Base-by-base conservation (phyloP, 2,113 vertebrate genomes). In the Sardina pilchardus region DNA sequence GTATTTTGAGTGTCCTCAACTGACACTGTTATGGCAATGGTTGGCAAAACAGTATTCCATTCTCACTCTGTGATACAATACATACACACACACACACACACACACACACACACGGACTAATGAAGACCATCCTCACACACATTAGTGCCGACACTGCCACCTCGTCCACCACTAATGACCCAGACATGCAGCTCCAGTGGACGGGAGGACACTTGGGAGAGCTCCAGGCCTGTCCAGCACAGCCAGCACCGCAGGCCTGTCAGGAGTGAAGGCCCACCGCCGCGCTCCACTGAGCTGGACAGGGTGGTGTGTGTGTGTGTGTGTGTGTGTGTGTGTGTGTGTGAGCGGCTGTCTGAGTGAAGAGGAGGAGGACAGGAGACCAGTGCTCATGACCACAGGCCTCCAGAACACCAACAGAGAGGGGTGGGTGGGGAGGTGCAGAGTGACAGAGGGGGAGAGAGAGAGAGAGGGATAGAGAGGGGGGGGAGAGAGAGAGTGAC, bases 1-100 rank as follows among this genome's bases (percentile, higher is more conserved):
- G 56, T 26, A n/a, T 63, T 63, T 5, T 71, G 3, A 30, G 26
- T 71, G 63, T 71, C 63, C 63, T 71, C 24, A 71, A 34, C 7
- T 71, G 63, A 71, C 63, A 71, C 63, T 71, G 63, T 71, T 71
- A 71, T 71, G 26, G 63, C n/a, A 71, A 30, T 71, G 63, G 63
- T 71, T 34, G 63, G 63, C 63, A 71, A 71, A 71, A 71, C 63
- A 71, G 26, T 71, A 12, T 26, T 30, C 7, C 63, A 71, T 34
- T 71, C 7, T 12, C 10, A 9, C 63, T 30, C n/a, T 12, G 26
- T 12, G 26, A 56, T 1, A 21, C 50, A 56, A 56, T 17, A 56
- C 50, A 8, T 21, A 63, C 59, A 8, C 59, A 63, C 59, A n/a
- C 59, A 63, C 59, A 24, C 59, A 63, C 59, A 63, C n/a, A 71